phyloP scores from a whole-genome alignment of 2,888 invertebrate species.

The Itoplectis maculator region DNA sequence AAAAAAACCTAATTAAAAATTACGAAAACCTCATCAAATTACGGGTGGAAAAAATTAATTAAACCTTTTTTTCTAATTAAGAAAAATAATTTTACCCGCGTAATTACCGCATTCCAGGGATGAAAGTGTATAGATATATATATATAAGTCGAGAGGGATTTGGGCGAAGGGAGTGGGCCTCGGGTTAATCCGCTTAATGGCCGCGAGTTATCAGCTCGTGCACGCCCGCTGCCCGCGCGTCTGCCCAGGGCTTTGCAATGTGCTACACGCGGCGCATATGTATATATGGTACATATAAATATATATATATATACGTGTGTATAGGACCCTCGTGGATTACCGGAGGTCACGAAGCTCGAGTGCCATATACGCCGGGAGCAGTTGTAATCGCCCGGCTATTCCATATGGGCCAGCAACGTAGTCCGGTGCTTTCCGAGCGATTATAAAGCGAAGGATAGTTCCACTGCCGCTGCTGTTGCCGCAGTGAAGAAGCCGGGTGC shows the following conservation, averaged over 20 bases:
- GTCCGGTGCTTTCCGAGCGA: too few relatives aligned
- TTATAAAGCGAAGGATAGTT: too few relatives aligned
- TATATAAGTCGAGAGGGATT: neutral
- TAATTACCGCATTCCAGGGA: slow-evolving; percentile 12
- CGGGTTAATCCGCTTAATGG: slow-evolving; percentile 60
- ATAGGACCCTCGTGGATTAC: slow-evolving; percentile 34
- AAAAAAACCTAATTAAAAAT: neutral
- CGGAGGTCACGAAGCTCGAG: slow-evolving; percentile 50
- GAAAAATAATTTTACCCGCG: neutral
- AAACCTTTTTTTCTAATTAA: neutral
- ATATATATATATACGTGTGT: too few relatives aligned
- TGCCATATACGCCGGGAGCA: neutral
- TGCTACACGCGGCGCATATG: neutral
- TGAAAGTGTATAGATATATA: neutral
- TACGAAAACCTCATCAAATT: neutral
- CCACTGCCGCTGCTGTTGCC: too few relatives aligned
- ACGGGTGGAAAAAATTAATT: neutral
- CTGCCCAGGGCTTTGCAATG: neutral
- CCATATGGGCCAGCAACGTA: neutral
- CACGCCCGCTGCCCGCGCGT: slow-evolving; percentile 16
- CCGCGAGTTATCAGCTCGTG: slow-evolving; percentile 50
- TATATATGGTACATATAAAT: too few relatives aligned
- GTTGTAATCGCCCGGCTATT: neutral
- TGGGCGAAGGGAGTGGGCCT: slow-evolving; percentile 10
- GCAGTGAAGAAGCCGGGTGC: too few relatives aligned